phyloP scores from a whole-genome alignment of 2,888 invertebrate species.

The Acanthosoma haemorrhoidale region DNA sequence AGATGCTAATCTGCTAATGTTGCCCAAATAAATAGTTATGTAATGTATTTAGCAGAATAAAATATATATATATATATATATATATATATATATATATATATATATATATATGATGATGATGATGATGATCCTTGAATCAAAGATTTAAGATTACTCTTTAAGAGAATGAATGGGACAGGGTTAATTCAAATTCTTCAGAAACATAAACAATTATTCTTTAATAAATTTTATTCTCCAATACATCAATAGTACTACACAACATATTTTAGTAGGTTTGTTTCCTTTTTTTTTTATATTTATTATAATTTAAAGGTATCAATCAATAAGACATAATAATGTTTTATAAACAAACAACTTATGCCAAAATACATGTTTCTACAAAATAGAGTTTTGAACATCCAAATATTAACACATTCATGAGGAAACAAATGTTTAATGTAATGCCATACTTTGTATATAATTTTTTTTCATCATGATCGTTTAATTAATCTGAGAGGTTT shows the following conservation, averaged over 20 bases:
- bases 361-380: constrained; percentile 41
- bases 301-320: constrained; percentile 40
- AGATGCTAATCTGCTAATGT: no score
- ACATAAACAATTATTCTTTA: constrained; percentile 32
- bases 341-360: constrained; percentile 40
- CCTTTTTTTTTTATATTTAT: constrained; percentile 41
- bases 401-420: constrained; percentile 38
- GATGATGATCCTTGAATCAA: no score
- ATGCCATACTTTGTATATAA: constrained; percentile 35
- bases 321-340: constrained; percentile 39
- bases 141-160: no score
- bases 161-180: no score
- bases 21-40: no score
- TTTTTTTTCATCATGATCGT: constrained; percentile 31
- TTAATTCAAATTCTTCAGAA: no score
- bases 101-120: no score
- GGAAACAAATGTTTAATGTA: constrained; percentile 38
- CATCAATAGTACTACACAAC: constrained; percentile 43
- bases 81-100: no score
- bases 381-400: constrained; percentile 41
- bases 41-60: no score
- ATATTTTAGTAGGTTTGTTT: constrained; percentile 42
- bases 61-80: no score
- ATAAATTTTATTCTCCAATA: constrained; percentile 42
- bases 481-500: constrained; percentile 26